Conservation (phyloP, 2,797 vertebrate genomes). For the Austrolebias charrua region DNA sequence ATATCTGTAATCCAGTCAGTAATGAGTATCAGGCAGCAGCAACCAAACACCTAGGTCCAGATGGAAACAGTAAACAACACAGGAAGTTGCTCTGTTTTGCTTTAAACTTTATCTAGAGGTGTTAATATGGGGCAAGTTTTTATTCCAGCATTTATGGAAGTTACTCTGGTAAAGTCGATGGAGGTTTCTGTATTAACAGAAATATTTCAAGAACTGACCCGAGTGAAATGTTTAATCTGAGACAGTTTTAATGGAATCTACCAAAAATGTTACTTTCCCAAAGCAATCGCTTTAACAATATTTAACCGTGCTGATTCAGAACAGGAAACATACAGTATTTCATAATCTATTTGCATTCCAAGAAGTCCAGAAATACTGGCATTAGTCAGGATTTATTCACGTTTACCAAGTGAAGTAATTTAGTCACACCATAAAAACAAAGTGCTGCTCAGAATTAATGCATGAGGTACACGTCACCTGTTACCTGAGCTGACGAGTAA, state of each 20-base stretch:
- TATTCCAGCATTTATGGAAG: background rate
- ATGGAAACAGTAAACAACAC: slow-evolving; percentile 32
- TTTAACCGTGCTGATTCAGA: background rate
- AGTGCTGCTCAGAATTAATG: background rate
- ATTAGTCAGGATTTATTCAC: background rate
- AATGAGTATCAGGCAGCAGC: slow-evolving; percentile 12
- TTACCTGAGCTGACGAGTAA: slow-evolving; percentile 20
- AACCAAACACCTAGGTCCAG: background rate
- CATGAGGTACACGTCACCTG: background rate
- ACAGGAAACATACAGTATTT: background rate
- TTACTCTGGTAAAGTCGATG: background rate
- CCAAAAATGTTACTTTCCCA: background rate
- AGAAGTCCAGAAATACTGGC: background rate
- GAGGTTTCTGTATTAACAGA: background rate
- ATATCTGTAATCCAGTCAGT: background rate
- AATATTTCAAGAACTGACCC: background rate
- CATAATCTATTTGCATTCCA: background rate
- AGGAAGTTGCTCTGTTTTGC: slow-evolving; percentile 1
- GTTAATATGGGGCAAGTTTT: slow-evolving; percentile 6
- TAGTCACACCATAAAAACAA: background rate
- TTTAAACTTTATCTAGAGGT: background rate
- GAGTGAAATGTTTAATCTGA: background rate
- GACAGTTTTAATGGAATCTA: background rate
- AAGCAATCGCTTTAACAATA: background rate
- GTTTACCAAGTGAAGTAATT: background rate